A percentile compares a stretch with the other conserved stretches of the same genome.
phyloP scores from a whole-genome alignment of 2,113 vertebrate genomes.

The Hydrolagus affinis region DNA sequence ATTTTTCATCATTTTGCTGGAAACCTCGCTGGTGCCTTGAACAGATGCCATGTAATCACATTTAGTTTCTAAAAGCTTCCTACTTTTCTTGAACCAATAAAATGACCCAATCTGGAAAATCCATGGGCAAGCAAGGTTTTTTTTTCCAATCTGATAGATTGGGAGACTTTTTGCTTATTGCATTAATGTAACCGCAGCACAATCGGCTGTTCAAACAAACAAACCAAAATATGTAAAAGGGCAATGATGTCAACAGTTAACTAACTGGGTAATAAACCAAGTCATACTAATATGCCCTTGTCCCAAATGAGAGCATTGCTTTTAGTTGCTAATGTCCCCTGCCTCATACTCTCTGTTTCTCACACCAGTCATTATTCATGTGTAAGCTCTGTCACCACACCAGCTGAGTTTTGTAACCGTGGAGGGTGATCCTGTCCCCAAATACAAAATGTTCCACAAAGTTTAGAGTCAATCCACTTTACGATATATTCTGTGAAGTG shows the following conservation, averaged over 20 bases:
- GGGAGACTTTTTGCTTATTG: background rate
- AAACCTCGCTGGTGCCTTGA: background rate
- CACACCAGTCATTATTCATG: no score
- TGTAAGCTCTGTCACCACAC: no score
- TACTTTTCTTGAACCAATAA: background rate
- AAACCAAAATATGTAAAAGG: background rate
- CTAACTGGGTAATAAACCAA: no score
- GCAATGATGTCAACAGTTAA: background rate
- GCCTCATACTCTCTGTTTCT: no score
- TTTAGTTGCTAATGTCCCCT: no score
- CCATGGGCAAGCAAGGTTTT: background rate
- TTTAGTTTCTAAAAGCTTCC: slow-evolving; percentile 22
- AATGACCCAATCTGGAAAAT: background rate
- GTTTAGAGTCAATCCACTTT: no score
- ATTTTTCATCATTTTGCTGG: background rate
- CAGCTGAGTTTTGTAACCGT: no score
- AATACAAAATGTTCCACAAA: no score
- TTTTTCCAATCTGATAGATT: background rate
- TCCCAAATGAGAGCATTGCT: no score
- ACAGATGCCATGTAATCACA: slow-evolving; percentile 11
- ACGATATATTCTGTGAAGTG: no score
- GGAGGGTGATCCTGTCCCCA: no score
- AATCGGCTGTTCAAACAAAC: background rate
- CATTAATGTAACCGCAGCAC: background rate
- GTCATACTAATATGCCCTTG: no score